Base-by-base conservation (phyloP, 2,113 vertebrate species). In the Lathamus discolor region DNA sequence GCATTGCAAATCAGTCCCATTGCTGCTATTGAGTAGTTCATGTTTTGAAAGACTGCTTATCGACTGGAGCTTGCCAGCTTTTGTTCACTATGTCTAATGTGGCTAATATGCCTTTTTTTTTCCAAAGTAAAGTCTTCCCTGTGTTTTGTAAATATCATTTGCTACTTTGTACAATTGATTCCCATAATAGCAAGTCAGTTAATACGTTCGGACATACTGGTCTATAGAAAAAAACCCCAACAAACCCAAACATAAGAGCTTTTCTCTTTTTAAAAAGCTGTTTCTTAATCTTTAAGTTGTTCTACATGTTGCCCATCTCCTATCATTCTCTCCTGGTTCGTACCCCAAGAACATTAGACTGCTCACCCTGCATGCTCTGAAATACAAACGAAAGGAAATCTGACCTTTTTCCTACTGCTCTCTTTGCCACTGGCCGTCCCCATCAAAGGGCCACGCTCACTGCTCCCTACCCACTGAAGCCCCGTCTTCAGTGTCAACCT, bases 1-100 rank as follows among this genome's bases (percentile, higher is more conserved):
- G 29, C 24, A 84, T 82, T 91, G 93, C 64, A 80, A 85, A 68
- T 55, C 24, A 73, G 35, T 62, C 75, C 78, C 85, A 80, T 29
- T 33, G 43, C 23, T 83, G 9, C 33, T 69, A 33, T n/a, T 37
- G 20, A 76, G 33, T 46, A 83, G 55, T 23, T 55, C 28, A 17
- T 63, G 31, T 57, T 92, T 76, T 84, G 62, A 57, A 94, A 83
- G 29, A 48, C n/a, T 86, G 37, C 28, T 44, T 83, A 64, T 57
- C 22, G 61, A 46, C 51, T 83, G 51, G 80, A 55, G 33, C 52
- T 66, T 89, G 19, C 27, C 37, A 80, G 72, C n/a, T 91, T 91
- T 85, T 69, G 7, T 72, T 82, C 22, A 17, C 14, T 17, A 48
- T 76, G 82, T 78, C 44, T 83, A 29, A 78, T 8, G 22, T 35